Evolutionary conservation across 2,888 invertebrate genomes (phyloP).

Genomic region (Drosophila paramelanica): DNA sequence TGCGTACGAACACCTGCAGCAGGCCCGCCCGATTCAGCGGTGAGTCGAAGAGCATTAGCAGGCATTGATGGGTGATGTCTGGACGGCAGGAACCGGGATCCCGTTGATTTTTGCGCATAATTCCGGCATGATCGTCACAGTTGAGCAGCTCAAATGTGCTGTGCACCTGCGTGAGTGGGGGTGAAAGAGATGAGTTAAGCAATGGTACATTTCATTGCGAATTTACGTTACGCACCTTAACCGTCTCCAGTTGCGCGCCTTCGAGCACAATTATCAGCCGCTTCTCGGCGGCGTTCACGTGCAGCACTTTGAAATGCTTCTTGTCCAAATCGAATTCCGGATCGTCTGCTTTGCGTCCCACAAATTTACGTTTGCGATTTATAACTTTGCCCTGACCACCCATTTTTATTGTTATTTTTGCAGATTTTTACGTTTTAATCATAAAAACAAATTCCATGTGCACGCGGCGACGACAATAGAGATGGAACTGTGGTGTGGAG

Average conservation of each 20-base stretch:
- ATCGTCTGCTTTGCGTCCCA: constrained; percentile 86
- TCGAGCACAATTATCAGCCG: constrained; percentile 96
- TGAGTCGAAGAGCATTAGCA: constrained; percentile 98
- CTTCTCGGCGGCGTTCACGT: constrained; percentile 93
- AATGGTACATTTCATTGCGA: background rate
- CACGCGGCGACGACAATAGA: constrained; percentile 36
- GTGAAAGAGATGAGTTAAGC: background rate
- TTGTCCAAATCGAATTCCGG: constrained; percentile 92
- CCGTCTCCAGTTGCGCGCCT: constrained; percentile 97
- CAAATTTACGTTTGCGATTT: constrained; percentile 83
- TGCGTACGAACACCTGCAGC: constrained; percentile 97
- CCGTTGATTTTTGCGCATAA: constrained; percentile 93
- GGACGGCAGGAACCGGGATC: constrained; percentile 96
- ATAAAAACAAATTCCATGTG: constrained; percentile 53
- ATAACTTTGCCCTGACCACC: constrained; percentile 81
- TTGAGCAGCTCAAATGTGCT: constrained; percentile 95
- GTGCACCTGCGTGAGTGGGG: constrained; percentile 88
- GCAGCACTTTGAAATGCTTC: constrained; percentile 91
- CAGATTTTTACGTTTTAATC: background rate
- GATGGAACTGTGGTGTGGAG: constrained; percentile 9
- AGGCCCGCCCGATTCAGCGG: constrained; percentile 98
- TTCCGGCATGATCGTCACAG: constrained; percentile 95
- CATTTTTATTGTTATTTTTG: constrained; percentile 52
- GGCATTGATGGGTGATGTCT: constrained; percentile 98
- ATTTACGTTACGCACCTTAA: constrained; percentile 90